A percentile compares a stretch with the other conserved stretches of the same genome.
Conservation (phyloP, 2,888 invertebrate genomes). For the Neoscelio sp. region DNA sequence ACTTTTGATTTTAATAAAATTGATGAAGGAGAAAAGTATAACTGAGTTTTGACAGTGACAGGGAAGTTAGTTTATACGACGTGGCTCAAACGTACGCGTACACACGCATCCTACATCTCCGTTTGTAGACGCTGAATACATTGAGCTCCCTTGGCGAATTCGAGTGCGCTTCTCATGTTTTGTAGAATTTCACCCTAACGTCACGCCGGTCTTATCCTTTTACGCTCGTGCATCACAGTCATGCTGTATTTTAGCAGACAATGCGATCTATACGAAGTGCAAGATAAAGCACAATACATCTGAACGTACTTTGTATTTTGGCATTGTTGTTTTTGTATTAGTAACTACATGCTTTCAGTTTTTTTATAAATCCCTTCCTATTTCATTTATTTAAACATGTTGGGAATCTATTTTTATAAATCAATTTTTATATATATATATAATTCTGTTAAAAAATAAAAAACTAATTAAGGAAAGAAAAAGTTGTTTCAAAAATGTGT, state of each 20-base stretch:
- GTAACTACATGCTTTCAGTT: slow-evolving; percentile 20
- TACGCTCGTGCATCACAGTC: slow-evolving; percentile 65
- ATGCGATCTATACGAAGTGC: slow-evolving; percentile 63
- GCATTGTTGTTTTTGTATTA: slow-evolving; percentile 50
- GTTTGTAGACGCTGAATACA: slow-evolving; percentile 62
- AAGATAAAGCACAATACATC: slow-evolving; percentile 65
- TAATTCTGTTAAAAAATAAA: no score
- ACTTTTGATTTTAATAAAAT: no score
- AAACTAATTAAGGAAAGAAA: no score
- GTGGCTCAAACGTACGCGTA: slow-evolving; percentile 51
- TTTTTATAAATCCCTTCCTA: no score
- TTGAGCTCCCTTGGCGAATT: slow-evolving; percentile 69
- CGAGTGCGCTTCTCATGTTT: slow-evolving; percentile 69
- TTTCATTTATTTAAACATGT: no score
- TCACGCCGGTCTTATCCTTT: slow-evolving; percentile 64
- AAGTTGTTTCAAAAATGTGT: no score
- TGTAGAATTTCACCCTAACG: slow-evolving; percentile 68
- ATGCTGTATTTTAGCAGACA: slow-evolving; percentile 63
- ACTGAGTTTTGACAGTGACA: no score
- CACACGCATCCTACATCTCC: slow-evolving; percentile 37
- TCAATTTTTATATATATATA: no score
- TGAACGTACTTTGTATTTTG: slow-evolving; percentile 50
- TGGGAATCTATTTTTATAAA: no score
- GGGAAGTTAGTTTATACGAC: slow-evolving; percentile 4
- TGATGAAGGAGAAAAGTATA: no score